Percentiles rank a stretch among this genome's conserved stretches.
These are phyloP conservation scores for Sinodicranocentrus sp. DNA, from an alignment of 2,888 invertebrate genomes.

Conservation along the genomic window DNA sequence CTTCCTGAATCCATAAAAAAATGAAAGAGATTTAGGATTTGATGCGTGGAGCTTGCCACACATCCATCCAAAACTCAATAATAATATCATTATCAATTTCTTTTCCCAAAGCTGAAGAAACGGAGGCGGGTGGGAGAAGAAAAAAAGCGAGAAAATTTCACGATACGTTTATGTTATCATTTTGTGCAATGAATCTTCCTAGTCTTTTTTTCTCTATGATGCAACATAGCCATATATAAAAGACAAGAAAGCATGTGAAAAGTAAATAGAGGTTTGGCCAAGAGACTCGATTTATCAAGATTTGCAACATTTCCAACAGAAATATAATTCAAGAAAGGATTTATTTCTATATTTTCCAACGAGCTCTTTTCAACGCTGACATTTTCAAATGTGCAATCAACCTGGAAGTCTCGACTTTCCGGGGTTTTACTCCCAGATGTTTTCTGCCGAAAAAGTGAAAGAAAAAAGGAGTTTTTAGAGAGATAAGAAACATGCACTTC, in stretches of 20 bases:
- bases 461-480: constrained; percentile 36
- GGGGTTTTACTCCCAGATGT: constrained; percentile 66
- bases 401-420: constrained; percentile 29
- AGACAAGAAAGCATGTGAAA: constrained; percentile 7
- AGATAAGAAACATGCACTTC: constrained; percentile 48
- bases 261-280: constrained; percentile 26
- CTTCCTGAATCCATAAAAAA: constrained; percentile 20
- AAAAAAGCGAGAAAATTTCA: constrained; percentile 19
- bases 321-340: constrained; percentile 16
- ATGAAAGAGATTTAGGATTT: neutral
- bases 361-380: constrained; percentile 56
- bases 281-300: constrained; percentile 63
- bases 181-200: constrained; percentile 60
- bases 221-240: constrained; percentile 1
- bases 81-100: constrained; percentile 41
- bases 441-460: constrained; percentile 57
- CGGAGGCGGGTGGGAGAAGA: too few relatives aligned
- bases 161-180: constrained; percentile 33
- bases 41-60: neutral
- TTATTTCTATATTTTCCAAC: constrained; percentile 42
- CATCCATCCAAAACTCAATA: neutral
- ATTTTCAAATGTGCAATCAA: constrained; percentile 26
- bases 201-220: constrained; percentile 37
- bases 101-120: neutral
- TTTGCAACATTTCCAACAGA: constrained; percentile 59